Base-by-base conservation (phyloP, 2,113 vertebrate species). In the Microcebus lehilahytsara region DNA sequence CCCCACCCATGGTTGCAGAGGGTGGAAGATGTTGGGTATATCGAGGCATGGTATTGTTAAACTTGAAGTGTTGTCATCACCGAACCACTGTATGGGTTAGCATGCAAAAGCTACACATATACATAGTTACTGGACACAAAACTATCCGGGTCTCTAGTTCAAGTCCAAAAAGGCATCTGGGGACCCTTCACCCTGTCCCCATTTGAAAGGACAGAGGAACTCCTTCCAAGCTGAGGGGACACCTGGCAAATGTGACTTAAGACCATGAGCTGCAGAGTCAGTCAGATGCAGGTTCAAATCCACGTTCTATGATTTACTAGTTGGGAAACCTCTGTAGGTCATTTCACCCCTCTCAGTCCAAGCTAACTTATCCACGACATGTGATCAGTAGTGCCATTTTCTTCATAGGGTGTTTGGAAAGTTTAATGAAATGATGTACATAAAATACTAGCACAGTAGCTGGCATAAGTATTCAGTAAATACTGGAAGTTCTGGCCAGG, bases 31-130 rank as follows among this genome's bases (percentile, higher is more conserved):
- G 69, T 9, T 46, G 17, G 9, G 34, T 6, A 16, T 19, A 23
- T 1, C 1, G 2, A 79, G 7, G 62, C 1, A 3, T 1, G 1
- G 3, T 19, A 2, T 11, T 2, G 5, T 42, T 72, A 58, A 17
- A 49, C 34, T 37, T n/a, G 64, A 62, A 37, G 51, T 13, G 22
- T 10, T 9, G 0, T 72, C 20, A 58, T 78, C 16, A n/a, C 32
- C 58, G 58, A 53, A 13, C 4, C 16, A 27, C 27, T 37, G 17
- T 67, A 37, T 67, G 60, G 58, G n/a, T 66, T n/a, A 56, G 30
- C n/a, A 10, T 17, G 13, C 2, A 67, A 30, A 90, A 34, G 11
- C 23, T 17, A 37, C 37, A 37, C 16, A 42, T 12, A 58, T 17
- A 46, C 53, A 77, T 37, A 46, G n/a, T 67, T 58, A 27, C n/a